These are phyloP conservation scores for Bubalus kerabau DNA, from an alignment of 2,113 vertebrate species.

Conservation along the genomic window DNA sequence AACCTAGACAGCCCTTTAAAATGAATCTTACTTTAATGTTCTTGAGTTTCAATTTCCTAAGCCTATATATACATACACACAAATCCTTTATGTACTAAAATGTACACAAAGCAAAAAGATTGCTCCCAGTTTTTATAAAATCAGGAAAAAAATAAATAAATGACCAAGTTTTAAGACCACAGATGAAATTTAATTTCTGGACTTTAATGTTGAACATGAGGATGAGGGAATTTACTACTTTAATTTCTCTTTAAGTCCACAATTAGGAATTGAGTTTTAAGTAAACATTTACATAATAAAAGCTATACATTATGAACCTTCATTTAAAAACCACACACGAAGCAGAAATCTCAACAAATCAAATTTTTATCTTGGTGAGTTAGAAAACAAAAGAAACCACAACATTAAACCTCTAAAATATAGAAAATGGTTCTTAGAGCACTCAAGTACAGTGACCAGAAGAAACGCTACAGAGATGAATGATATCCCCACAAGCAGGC, in stretches of 20 bases:
- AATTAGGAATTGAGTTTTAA: background rate
- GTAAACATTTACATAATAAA: conserved; percentile 30
- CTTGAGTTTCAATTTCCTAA: conserved; percentile 2
- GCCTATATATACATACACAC: background rate
- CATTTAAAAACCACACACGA: conserved; percentile 24
- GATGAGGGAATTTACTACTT: conserved; percentile 10
- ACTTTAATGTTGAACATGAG: conserved; percentile 3
- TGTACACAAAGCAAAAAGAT: background rate
- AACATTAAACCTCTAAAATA: background rate
- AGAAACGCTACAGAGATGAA: conserved; percentile 33
- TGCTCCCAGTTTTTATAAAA: background rate
- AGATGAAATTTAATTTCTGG: conserved; percentile 25
- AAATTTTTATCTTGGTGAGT: background rate
- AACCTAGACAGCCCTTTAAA: background rate
- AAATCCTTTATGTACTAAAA: conserved; percentile 21
- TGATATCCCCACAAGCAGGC: conserved; percentile 44
- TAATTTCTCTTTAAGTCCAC: conserved; percentile 4
- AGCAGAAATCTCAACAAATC: conserved; percentile 30
- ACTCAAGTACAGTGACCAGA: conserved; percentile 23
- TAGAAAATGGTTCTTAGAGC: background rate
- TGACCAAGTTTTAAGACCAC: background rate
- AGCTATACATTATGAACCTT: background rate
- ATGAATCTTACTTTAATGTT: conserved; percentile 6
- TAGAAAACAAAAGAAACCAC: conserved; percentile 31
- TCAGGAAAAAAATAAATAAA: background rate